phyloP scores from a whole-genome alignment of 2,113 vertebrate genomes.

The Nothoprocta pentlandii region DNA sequence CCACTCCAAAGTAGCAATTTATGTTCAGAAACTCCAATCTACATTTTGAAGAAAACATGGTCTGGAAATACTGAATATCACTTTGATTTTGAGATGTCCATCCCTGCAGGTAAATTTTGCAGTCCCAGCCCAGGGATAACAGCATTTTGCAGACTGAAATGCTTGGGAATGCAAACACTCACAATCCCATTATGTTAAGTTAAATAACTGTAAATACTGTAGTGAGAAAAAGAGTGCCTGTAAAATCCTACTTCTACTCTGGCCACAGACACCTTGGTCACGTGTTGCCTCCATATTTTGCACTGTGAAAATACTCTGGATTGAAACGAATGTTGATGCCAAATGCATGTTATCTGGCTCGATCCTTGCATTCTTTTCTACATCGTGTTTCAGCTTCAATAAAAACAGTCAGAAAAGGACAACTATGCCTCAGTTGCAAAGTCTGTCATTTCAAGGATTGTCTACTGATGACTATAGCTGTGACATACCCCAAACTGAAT shows the following conservation, averaged over 20 bases:
- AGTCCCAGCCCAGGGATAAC: not conserved
- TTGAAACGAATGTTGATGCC: accelerated
- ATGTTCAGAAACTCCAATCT: not conserved
- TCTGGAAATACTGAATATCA: not conserved
- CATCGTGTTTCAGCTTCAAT: not conserved
- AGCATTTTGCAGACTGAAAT: not conserved
- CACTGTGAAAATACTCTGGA: not conserved
- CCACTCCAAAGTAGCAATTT: not conserved
- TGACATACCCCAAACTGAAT: accelerated
- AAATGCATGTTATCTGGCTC: not conserved
- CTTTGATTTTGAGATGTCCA: not conserved
- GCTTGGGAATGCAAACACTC: not conserved
- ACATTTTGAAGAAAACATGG: not conserved
- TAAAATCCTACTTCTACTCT: not conserved
- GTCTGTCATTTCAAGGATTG: not conserved
- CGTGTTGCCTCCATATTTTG: not conserved
- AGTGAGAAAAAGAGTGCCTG: not conserved
- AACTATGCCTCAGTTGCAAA: not conserved
- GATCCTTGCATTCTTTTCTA: not conserved
- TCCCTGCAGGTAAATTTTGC: not conserved
- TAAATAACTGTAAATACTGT: not conserved
- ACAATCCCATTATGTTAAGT: not conserved
- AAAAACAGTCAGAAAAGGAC: not conserved
- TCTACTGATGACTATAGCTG: not conserved
- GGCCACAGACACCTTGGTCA: not conserved